A percentile compares a stretch with the other conserved stretches of the same genome.
Conservation (phyloP, 2,113 vertebrate species). For the Pao palembangensis region DNA sequence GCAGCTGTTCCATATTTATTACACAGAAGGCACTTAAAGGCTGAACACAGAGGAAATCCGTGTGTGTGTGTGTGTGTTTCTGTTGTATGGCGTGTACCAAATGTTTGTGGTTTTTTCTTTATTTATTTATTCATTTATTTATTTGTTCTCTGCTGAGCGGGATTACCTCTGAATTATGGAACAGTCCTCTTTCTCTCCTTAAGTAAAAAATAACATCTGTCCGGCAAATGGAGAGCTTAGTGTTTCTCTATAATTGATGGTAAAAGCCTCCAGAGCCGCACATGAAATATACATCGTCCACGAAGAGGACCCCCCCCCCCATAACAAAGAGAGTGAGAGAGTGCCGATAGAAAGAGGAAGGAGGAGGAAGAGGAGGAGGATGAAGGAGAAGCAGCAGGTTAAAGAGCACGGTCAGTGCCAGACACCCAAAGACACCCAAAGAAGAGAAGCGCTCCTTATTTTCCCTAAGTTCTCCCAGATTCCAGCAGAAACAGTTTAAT, state of each 20-base stretch:
- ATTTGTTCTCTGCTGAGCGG: slow-evolving; percentile 70
- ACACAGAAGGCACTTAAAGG: slow-evolving; percentile 51
- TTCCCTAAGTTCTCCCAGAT: too few relatives aligned
- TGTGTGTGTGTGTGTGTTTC: slow-evolving; percentile 23
- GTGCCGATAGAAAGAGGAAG: slow-evolving; percentile 5
- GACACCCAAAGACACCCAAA: too few relatives aligned
- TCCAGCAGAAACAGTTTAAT: too few relatives aligned
- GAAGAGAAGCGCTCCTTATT: too few relatives aligned
- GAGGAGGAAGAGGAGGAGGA: slow-evolving; percentile 2
- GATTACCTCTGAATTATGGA: slow-evolving; percentile 78
- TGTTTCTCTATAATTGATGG: slow-evolving; percentile 80
- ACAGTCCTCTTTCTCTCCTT: slow-evolving; percentile 73
- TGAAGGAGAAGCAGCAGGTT: slow-evolving; percentile 13
- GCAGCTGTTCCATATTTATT: slow-evolving; percentile 67
- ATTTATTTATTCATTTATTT: slow-evolving; percentile 77
- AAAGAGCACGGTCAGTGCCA: slow-evolving; percentile 3
- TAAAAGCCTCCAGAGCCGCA: slow-evolving; percentile 78
- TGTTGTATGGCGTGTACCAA: slow-evolving; percentile 33
- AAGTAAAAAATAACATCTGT: slow-evolving; percentile 81
- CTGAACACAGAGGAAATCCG: slow-evolving; percentile 30
- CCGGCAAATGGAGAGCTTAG: slow-evolving; percentile 79
- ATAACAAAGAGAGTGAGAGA: slow-evolving; percentile 70
- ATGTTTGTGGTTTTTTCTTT: slow-evolving; percentile 65
- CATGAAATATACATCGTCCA: slow-evolving; percentile 77
- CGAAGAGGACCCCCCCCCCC: slow-evolving; percentile 33